phyloP scores from a whole-genome alignment of 2,797 vertebrate species.

The Premnoplex brunnescens region DNA sequence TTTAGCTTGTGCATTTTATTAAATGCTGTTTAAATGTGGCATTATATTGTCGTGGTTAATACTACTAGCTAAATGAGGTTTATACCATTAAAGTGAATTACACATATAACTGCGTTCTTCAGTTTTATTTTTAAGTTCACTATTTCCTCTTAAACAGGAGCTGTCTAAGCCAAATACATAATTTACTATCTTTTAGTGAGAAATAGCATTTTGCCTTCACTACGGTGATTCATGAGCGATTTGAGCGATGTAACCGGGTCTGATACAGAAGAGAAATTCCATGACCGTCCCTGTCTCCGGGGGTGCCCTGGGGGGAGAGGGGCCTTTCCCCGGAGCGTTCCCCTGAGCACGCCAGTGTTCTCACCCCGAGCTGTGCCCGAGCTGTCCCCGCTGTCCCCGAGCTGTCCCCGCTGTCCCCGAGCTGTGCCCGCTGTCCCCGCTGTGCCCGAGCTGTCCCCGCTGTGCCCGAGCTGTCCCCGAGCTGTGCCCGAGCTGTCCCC shows the following conservation, averaged over 20 bases:
- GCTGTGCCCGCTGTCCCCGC: no score
- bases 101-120: conserved; percentile 42
- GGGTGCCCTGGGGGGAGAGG: neutral
- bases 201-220: neutral
- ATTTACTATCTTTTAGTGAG: neutral
- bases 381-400: no score
- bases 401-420: no score
- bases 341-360: no score
- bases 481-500: no score
- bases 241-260: accelerated
- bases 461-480: no score
- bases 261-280: neutral
- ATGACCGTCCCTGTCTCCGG: neutral
- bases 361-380: no score
- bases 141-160: neutral
- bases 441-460: no score
- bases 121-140: neutral
- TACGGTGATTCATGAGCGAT: neutral
- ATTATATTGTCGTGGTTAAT: conserved; percentile 88
- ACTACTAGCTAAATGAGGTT: conserved; percentile 81
- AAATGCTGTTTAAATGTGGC: conserved; percentile 89
- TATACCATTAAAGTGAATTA: conserved; percentile 82
- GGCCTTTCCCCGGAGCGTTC: neutral
- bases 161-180: neutral
- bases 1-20: conserved; percentile 92